Evolutionary conservation across 92 coral and sea anemone species (phyloP).

Genomic region (Heteractis magnifica): DNA sequence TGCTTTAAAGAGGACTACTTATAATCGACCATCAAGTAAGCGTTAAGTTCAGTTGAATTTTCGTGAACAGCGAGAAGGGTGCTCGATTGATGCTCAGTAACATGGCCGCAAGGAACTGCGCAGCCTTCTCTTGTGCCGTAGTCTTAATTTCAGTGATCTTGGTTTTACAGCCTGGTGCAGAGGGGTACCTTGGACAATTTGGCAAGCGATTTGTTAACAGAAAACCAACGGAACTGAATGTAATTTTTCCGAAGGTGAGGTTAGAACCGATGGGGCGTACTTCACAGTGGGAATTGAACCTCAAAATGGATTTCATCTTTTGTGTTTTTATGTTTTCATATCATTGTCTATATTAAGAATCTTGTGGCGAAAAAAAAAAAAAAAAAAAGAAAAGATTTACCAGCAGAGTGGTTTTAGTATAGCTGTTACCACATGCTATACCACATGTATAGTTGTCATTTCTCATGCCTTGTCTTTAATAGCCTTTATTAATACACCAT

Average conservation of each 20-base stretch:
- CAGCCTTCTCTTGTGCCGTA: neutral
- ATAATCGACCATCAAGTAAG: neutral
- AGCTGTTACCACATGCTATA: too few relatives aligned
- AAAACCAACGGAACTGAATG: neutral
- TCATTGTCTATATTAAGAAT: too few relatives aligned
- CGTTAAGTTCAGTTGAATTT: neutral
- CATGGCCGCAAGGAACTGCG: neutral
- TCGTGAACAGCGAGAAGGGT: neutral
- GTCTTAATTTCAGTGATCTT: neutral
- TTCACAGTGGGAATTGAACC: too few relatives aligned
- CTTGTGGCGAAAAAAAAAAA: too few relatives aligned
- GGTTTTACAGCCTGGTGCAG: neutral
- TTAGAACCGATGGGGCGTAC: neutral
- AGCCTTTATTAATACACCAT: too few relatives aligned
- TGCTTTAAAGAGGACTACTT: conserved; percentile 1
- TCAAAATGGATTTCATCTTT: too few relatives aligned
- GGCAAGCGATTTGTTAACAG: conserved; percentile 1
- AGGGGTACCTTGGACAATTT: neutral
- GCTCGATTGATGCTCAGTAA: too few relatives aligned
- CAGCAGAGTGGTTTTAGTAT: too few relatives aligned
- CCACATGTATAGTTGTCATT: too few relatives aligned
- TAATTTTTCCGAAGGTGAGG: neutral
- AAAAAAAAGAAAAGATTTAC: too few relatives aligned
- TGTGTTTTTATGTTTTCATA: neutral
- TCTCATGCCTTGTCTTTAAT: too few relatives aligned